A percentile compares a stretch with the other conserved stretches of the same genome.
Evolutionary conservation across 2,113 vertebrate genomes (phyloP).

Genomic region (Pituophis catenifer): DNA sequence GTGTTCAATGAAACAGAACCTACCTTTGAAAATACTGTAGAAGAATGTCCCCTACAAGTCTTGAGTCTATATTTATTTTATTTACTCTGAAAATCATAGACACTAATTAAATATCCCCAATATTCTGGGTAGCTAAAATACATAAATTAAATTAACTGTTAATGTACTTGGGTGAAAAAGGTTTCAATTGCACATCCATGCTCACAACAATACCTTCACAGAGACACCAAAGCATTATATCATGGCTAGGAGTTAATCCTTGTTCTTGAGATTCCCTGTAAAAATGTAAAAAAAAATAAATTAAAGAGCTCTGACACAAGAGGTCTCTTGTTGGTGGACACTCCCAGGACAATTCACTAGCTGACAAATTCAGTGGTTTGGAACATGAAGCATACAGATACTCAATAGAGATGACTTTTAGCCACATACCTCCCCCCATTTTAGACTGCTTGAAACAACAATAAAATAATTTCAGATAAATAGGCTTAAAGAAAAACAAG

Average conservation of each 20-base stretch:
- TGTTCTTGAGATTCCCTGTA: slow-evolving; percentile 7
- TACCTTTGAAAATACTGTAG: neutral
- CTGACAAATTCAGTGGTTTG: slow-evolving; percentile 42
- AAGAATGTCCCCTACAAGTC: no score
- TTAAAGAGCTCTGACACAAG: slow-evolving; percentile 24
- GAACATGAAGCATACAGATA: slow-evolving; percentile 27
- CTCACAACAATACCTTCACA: neutral
- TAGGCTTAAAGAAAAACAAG: slow-evolving; percentile 23
- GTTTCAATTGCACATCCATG: neutral
- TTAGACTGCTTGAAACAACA: slow-evolving; percentile 22
- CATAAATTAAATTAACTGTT: neutral
- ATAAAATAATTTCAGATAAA: slow-evolving; percentile 37
- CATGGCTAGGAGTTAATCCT: neutral
- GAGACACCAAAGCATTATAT: neutral
- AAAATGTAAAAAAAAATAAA: slow-evolving; percentile 1
- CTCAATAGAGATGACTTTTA: neutral
- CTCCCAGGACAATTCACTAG: slow-evolving; percentile 19
- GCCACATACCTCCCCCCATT: neutral
- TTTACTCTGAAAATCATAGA: neutral
- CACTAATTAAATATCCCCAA: neutral
- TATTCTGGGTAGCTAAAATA: neutral
- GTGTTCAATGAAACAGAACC: neutral
- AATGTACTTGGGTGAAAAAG: neutral
- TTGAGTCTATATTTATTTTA: neutral
- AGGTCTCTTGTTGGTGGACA: neutral